Base-by-base conservation (phyloP, 2,888 invertebrate genomes). In the Campoplex capitator region DNA sequence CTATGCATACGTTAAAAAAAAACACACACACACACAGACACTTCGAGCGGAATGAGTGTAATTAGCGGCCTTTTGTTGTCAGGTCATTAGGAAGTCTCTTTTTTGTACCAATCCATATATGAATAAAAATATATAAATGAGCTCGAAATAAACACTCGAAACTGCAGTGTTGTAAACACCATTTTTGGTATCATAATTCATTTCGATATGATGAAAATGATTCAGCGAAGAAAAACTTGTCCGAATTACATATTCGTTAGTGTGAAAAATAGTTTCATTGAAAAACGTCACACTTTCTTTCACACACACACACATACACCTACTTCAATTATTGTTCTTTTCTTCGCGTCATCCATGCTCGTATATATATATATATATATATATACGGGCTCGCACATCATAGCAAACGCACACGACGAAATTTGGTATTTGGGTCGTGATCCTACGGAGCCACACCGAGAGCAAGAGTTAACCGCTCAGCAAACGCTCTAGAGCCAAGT, bases 381-480 rank as follows among this genome's bases (percentile, higher is more conserved):
- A 35, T 58, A 58, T 32, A n/a, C 51, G 76, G 16, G n/a, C 56
- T 18, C 62, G 23, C 23, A 35, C 71, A 56, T 62, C 51, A 65
- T 70, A 54, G 54, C 62, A 45, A 68, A 70, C 68, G 9, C 70
- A 85, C 84, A 75, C 87, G 75, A 88, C 87, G 88, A 90, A 91
- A 91, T 90, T 90, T 76, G 88, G 89, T 90, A 92, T 92, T 89
- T 90, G 90, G 91, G 90, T 91, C 92, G 90, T 80, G 77, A 76
- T 88, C 90, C 85, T 89, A 88, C 79, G 87, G 86, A 86, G 85
- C 88, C 88, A 89, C 89, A 89, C 89, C 89, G 90, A 90, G 91
- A 90, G 91, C 90, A 89, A 90, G 91, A 90, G 91, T 92, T 89
- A 89, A 88, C 86, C 90, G 90, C 90, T 89, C 88, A 89, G 87